Percentiles rank a stretch among this genome's conserved stretches.
Evolutionary conservation across 2,113 vertebrate genomes (phyloP).

Genomic region (Petrocephalus zakoni): DNA sequence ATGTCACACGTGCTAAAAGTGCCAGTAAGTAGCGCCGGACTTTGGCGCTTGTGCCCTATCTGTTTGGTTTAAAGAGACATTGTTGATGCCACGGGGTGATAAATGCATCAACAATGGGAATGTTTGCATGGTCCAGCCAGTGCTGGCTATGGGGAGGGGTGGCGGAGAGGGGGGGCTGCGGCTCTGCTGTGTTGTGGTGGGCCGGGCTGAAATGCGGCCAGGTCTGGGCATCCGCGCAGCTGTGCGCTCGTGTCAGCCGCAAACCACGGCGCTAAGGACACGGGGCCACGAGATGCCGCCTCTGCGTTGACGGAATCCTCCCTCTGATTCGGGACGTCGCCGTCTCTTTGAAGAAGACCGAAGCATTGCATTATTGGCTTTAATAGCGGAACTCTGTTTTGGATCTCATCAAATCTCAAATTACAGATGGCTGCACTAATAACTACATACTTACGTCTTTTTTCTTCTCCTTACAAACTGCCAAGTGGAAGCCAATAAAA

Average conservation of each 20-base stretch:
- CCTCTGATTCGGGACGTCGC: background rate
- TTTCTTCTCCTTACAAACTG: background rate
- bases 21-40: background rate
- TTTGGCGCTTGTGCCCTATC: background rate
- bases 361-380: background rate
- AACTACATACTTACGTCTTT: background rate
- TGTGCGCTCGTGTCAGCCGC: background rate
- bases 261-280: background rate
- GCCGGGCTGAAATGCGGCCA: background rate
- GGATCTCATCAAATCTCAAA: background rate
- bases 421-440: background rate
- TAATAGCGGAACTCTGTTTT: background rate
- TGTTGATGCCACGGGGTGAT: conserved; percentile 11
- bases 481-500: conserved; percentile 1
- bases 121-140: background rate
- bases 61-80: conserved; percentile 19
- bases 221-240: background rate
- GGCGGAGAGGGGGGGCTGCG: background rate
- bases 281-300: background rate
- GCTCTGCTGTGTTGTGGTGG: background rate
- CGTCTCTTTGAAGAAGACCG: background rate
- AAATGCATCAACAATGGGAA: conserved; percentile 21
- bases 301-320: background rate
- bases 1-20: background rate
- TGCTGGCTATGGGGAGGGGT: background rate